Percentiles rank a stretch among this genome's conserved stretches.
Evolutionary conservation across 2,113 vertebrate species (phyloP).

Genomic region (Haplochromis vanheusdeni): DNA sequence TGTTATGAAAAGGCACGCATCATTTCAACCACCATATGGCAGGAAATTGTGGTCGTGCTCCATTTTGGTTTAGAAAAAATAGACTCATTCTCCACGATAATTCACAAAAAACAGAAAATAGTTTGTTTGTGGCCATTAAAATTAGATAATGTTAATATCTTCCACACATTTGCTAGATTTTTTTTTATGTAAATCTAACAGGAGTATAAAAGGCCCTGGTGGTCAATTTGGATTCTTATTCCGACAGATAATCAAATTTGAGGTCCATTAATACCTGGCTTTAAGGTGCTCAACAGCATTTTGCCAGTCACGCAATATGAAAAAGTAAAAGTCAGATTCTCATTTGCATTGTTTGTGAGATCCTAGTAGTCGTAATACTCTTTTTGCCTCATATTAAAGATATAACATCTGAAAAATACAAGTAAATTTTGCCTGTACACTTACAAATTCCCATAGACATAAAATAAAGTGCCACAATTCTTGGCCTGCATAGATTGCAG

Average conservation of each 20-base stretch:
- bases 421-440: constrained; percentile 73
- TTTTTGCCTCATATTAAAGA: constrained; percentile 70
- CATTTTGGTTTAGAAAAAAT: constrained; percentile 78
- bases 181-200: constrained; percentile 32
- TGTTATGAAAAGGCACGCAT: constrained; percentile 72
- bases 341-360: constrained; percentile 57
- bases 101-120: constrained; percentile 71
- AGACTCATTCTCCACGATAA: constrained; percentile 68
- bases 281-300: constrained; percentile 24
- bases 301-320: constrained; percentile 39
- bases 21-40: constrained; percentile 72
- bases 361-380: constrained; percentile 63
- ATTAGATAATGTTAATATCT: constrained; percentile 41
- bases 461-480: constrained; percentile 77
- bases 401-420: constrained; percentile 77
- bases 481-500: constrained; percentile 81
- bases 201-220: constrained; percentile 65
- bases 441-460: constrained; percentile 72
- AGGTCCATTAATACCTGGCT: constrained; percentile 42
- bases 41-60: constrained; percentile 72
- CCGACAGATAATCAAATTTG: constrained; percentile 48
- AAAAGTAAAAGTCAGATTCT: constrained; percentile 52
- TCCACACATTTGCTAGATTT: constrained; percentile 40
- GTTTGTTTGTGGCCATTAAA: constrained; percentile 58
- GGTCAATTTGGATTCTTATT: constrained; percentile 56